Percentiles rank a stretch among this genome's conserved stretches.
Conservation (phyloP, 2,113 vertebrate species). For the Opisthocomus hoazin region DNA sequence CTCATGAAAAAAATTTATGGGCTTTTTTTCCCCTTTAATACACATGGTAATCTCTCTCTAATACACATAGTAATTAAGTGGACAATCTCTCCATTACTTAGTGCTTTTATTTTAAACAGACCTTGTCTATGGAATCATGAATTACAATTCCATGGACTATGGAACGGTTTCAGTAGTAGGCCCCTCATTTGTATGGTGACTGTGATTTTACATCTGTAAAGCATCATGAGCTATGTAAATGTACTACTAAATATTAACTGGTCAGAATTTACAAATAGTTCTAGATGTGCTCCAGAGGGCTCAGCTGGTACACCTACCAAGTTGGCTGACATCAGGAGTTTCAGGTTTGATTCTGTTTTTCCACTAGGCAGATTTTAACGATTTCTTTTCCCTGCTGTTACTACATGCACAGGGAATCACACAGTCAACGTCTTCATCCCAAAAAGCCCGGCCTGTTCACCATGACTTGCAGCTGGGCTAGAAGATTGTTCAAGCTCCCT, state of each 20-base stretch:
- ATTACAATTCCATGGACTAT: background rate
- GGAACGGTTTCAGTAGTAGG: background rate
- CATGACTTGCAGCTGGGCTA: background rate
- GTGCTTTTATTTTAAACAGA: background rate
- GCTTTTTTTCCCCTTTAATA: background rate
- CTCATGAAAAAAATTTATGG: background rate
- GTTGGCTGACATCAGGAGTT: background rate
- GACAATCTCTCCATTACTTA: background rate
- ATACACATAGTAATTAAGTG: background rate
- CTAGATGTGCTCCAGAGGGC: background rate
- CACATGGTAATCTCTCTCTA: background rate
- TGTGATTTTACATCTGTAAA: background rate
- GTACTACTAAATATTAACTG: background rate
- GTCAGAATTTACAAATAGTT: background rate
- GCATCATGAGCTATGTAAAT: background rate
- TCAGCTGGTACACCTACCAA: background rate
- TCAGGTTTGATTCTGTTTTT: background rate
- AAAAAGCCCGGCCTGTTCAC: accelerated
- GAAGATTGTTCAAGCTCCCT: background rate
- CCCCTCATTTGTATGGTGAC: background rate
- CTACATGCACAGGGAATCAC: background rate
- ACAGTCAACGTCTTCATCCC: background rate
- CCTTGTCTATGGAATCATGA: background rate
- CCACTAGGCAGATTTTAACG: background rate
- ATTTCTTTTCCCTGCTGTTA: background rate